These are phyloP conservation scores for Agrochola macilenta DNA, from an alignment of 2,888 invertebrate species.

Conservation along the genomic window DNA sequence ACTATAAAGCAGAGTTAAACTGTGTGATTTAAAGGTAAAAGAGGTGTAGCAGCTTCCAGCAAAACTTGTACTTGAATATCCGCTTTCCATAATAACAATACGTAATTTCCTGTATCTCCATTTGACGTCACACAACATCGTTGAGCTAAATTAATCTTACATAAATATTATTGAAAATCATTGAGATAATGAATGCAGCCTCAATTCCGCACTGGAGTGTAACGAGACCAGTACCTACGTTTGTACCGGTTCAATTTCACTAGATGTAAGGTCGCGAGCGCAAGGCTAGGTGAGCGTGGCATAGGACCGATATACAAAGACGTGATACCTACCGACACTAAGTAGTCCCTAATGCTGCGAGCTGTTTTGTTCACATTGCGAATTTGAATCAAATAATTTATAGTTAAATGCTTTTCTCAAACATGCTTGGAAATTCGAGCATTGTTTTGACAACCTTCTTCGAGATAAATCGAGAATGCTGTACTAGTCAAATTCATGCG, in stretches of 20 bases:
- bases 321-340: constrained; percentile 20
- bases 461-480: no score
- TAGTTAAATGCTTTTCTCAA: neutral
- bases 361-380: constrained; percentile 18
- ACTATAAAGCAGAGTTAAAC: constrained; percentile 23
- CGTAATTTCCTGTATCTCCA: constrained; percentile 59
- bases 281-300: constrained; percentile 87
- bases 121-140: constrained; percentile 41
- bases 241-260: constrained; percentile 87
- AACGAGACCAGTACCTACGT: constrained; percentile 71
- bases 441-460: no score
- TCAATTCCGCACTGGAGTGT: constrained; percentile 73
- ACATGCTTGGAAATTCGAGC: no score
- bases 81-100: constrained; percentile 61
- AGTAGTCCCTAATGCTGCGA: constrained; percentile 11
- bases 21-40: constrained; percentile 19
- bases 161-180: constrained; percentile 61
- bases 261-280: constrained; percentile 85
- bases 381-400: constrained; percentile 6
- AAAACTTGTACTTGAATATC: constrained; percentile 51
- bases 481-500: no score
- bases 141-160: constrained; percentile 58
- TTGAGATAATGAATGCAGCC: constrained; percentile 72
- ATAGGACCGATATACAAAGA: constrained; percentile 56
- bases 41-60: constrained; percentile 26